Conservation (phyloP, 2,113 vertebrate species). For the Brachyhypopomus occidentalis region DNA sequence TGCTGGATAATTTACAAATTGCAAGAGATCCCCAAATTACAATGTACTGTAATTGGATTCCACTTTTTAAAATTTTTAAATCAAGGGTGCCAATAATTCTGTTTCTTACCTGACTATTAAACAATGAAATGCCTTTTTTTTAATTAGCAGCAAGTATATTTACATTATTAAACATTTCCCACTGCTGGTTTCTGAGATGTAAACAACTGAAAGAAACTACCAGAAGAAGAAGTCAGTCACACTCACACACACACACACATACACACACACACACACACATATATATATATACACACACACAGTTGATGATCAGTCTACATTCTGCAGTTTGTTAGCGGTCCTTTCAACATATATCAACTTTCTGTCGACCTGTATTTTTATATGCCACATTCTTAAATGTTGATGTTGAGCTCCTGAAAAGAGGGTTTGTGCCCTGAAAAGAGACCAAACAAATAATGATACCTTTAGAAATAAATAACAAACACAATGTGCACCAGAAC, state of each 20-base stretch:
- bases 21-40: no score
- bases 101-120: neutral
- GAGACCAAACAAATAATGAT: conserved; percentile 42
- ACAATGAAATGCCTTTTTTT: neutral
- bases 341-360: conserved; percentile 59
- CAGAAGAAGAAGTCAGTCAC: neutral
- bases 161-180: neutral
- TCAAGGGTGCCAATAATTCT: conserved; percentile 24
- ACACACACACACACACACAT: conserved; percentile 30
- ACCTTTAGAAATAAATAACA: neutral
- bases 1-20: no score
- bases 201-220: conserved; percentile 12
- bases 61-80: neutral
- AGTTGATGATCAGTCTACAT: conserved; percentile 57
- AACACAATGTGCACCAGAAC: neutral
- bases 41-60: neutral
- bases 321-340: conserved; percentile 60
- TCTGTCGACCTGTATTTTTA: conserved; percentile 81
- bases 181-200: neutral
- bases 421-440: conserved; percentile 90
- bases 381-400: conserved; percentile 98
- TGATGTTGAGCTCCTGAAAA: conserved; percentile 92
- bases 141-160: conserved; percentile 44
- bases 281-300: conserved; percentile 43
- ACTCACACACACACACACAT: neutral